Percentiles rank a stretch among this genome's conserved stretches.
Evolutionary conservation across 2,797 vertebrate genomes (phyloP).

Genomic region (Liparis tanakae): DNA sequence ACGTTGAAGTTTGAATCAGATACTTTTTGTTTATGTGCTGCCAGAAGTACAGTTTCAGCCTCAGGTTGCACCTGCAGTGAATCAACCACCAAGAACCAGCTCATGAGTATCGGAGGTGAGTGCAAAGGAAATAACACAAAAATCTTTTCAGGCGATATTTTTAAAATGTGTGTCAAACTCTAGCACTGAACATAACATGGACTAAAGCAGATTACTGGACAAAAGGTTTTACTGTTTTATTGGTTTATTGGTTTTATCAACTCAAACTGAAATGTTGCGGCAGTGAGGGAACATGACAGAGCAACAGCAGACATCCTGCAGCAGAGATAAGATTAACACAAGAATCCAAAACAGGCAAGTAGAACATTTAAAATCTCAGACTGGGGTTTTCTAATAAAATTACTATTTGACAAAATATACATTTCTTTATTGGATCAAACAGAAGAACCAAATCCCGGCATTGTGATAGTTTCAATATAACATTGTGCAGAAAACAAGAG

Average conservation of each 20-base stretch:
- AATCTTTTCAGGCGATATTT: slow-evolving; percentile 5
- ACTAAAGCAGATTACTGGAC: slow-evolving; percentile 7
- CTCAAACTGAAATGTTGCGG: slow-evolving; percentile 20
- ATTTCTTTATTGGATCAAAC: not conserved
- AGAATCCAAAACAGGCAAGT: not conserved
- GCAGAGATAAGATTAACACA: not conserved
- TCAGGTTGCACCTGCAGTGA: slow-evolving; percentile 1
- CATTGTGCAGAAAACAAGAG: not conserved
- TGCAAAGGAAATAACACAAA: slow-evolving; percentile 5
- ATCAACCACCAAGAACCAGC: not conserved
- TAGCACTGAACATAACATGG: not conserved
- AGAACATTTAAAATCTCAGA: slow-evolving; percentile 1
- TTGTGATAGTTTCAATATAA: not conserved
- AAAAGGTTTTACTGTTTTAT: slow-evolving; percentile 2
- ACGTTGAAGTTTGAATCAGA: not conserved
- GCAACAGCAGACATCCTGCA: slow-evolving; percentile 1
- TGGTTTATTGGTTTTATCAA: not conserved
- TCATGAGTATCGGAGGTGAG: not conserved
- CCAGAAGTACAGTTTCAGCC: slow-evolving; percentile 2
- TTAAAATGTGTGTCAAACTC: slow-evolving; percentile 5
- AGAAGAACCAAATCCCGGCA: not conserved
- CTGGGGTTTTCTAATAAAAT: not conserved
- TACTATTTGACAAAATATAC: not conserved
- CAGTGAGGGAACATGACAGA: not conserved
- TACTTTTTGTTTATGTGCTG: not conserved